Evolutionary conservation across 1,140 invertebrate species (phyloP).

Genomic region (Lepidostoma basale): DNA sequence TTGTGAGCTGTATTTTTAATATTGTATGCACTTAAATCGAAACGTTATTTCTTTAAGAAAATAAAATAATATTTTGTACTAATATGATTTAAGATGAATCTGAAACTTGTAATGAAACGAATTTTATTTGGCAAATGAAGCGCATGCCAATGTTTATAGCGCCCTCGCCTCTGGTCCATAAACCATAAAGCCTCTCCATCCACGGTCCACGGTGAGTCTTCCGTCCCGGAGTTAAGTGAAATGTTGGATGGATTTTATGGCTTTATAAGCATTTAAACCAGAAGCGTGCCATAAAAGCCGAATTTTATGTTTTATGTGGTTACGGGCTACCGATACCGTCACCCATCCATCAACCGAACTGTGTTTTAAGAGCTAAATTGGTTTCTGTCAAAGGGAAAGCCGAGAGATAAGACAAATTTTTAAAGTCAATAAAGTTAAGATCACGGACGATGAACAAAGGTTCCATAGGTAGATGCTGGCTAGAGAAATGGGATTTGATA

Average conservation of each 20-base stretch:
- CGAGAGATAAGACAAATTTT: constrained; percentile 19
- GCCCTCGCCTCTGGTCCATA: not conserved
- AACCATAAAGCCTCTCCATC: not conserved
- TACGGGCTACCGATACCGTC: constrained; percentile 35
- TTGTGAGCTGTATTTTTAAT: too few relatives aligned
- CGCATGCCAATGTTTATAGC: constrained; percentile 24
- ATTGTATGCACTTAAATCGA: too few relatives aligned
- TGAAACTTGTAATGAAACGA: too few relatives aligned
- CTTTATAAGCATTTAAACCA: constrained; percentile 43
- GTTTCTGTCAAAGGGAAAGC: constrained; percentile 27
- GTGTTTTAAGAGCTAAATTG: constrained; percentile 36
- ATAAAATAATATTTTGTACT: too few relatives aligned
- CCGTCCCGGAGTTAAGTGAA: constrained; percentile 31
- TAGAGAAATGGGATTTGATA: not conserved
- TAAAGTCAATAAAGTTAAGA: not conserved
- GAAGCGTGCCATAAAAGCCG: constrained; percentile 45
- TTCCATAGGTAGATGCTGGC: not conserved
- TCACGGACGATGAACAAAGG: constrained; percentile 2
- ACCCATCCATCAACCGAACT: constrained; percentile 39
- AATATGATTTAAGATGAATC: too few relatives aligned
- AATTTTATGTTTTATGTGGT: constrained; percentile 43
- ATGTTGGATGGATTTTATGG: constrained; percentile 41
- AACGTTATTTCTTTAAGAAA: too few relatives aligned
- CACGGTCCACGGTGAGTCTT: not conserved
- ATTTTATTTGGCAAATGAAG: constrained; percentile 24